Percentiles rank a stretch among this genome's conserved stretches.
These are phyloP conservation scores for Mandrillus leucophaeus DNA, from an alignment of 2,113 vertebrate species.

Conservation along the genomic window DNA sequence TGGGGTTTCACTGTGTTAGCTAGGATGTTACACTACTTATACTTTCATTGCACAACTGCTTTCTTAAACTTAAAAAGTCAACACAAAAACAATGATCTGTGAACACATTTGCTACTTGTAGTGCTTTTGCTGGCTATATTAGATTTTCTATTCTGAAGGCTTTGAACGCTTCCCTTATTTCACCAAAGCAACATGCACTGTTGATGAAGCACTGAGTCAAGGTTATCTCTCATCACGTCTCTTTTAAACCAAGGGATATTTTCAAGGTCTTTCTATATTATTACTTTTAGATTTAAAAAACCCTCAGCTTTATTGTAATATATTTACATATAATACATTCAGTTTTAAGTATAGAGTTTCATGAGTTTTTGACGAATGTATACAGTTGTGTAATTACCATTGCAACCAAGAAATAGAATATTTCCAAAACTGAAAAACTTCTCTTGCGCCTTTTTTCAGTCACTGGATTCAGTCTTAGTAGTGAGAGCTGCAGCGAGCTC, in stretches of 20 bases:
- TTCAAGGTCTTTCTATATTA: not conserved
- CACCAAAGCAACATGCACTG: not conserved
- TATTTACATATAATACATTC: not conserved
- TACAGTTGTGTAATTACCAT: not conserved
- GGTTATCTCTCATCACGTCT: not conserved
- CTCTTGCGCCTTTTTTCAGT: not conserved
- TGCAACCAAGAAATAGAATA: not conserved
- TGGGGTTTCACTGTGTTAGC: too few relatives aligned
- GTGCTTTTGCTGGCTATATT: not conserved
- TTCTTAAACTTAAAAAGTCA: constrained; percentile 11
- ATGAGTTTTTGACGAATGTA: constrained; percentile 33
- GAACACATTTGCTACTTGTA: not conserved
- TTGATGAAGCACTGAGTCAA: not conserved
- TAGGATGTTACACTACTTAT: not conserved
- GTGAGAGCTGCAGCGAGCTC: not conserved
- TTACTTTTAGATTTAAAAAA: not conserved
- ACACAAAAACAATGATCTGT: not conserved
- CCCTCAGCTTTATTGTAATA: not conserved
- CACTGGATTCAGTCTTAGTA: not conserved
- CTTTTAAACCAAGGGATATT: not conserved
- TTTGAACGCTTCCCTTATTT: not conserved
- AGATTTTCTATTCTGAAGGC: not conserved
- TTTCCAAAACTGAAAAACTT: not conserved
- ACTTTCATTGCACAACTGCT: not conserved
- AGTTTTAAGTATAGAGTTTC: not conserved